Evolutionary conservation across 1,140 invertebrate species (phyloP).

Genomic region (Cydia amplana): DNA sequence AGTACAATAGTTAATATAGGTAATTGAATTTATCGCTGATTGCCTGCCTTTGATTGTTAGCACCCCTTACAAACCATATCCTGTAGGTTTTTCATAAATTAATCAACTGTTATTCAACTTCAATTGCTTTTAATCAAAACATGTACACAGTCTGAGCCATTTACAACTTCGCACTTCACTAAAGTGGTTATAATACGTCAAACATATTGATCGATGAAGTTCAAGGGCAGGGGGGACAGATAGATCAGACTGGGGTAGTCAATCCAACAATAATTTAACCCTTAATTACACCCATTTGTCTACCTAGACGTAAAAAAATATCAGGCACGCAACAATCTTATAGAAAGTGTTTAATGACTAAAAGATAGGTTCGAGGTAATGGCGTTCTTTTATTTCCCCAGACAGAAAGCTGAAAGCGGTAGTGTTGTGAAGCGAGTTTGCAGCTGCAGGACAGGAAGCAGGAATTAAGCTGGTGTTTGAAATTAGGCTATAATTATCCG

Average conservation of each 20-base stretch:
- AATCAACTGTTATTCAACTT: slow-evolving; percentile 27
- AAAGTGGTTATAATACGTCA: slow-evolving; percentile 48
- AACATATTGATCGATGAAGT: slow-evolving; percentile 58
- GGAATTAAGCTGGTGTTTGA: slow-evolving; percentile 28
- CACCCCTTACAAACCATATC: slow-evolving; percentile 36
- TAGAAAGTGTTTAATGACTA: slow-evolving; percentile 30
- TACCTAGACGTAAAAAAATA: slow-evolving; percentile 31
- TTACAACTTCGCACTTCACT: slow-evolving; percentile 52
- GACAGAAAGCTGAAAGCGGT: slow-evolving; percentile 17
- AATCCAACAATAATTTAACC: slow-evolving; percentile 36
- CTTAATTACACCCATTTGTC: slow-evolving; percentile 41
- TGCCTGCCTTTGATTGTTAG: too few species aligned
- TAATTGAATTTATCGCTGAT: too few species aligned
- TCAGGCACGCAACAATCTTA: slow-evolving; percentile 27
- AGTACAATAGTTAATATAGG: too few species aligned
- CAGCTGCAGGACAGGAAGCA: slow-evolving; percentile 23
- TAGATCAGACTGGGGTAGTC: slow-evolving; percentile 45
- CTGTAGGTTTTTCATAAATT: slow-evolving; percentile 31
- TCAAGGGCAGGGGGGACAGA: slow-evolving; percentile 60
- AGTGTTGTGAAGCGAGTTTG: slow-evolving; percentile 25
- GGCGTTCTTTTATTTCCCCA: not conserved
- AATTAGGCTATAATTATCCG: slow-evolving; percentile 6
- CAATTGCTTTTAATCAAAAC: slow-evolving; percentile 36
- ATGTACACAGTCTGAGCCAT: slow-evolving; percentile 42
- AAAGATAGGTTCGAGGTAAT: slow-evolving; percentile 16